phyloP scores from a whole-genome alignment of 1,140 invertebrate species.

The Diuraphis noxia region DNA sequence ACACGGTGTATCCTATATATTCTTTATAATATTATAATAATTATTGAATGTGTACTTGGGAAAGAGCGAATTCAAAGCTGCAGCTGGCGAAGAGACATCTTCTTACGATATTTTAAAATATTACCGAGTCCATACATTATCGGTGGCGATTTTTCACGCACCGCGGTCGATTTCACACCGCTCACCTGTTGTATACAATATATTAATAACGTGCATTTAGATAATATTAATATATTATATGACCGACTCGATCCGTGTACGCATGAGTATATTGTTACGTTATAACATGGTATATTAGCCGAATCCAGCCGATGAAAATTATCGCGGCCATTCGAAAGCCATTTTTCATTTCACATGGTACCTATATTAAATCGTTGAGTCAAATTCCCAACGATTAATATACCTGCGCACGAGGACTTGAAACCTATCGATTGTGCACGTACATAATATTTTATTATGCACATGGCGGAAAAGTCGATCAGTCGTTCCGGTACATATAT shows the following conservation, averaged over 20 bases:
- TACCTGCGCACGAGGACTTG: neutral
- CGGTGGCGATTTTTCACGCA: neutral
- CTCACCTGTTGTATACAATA: neutral
- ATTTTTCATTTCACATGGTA: neutral
- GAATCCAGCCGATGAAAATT: neutral
- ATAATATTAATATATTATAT: neutral
- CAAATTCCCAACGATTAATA: neutral
- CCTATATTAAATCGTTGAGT: neutral
- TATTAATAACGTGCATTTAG: neutral
- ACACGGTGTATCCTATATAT: no score
- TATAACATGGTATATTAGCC: neutral
- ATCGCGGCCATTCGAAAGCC: neutral
- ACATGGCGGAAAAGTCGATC: no score
- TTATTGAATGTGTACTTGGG: neutral
- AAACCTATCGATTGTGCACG: neutral
- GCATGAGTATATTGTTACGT: neutral
- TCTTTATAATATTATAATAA: no score
- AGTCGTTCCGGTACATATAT: no score
- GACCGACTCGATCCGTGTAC: neutral
- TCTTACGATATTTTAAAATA: neutral
- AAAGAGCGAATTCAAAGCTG: neutral
- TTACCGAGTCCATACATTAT: neutral
- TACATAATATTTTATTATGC: neutral
- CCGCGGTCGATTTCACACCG: slow-evolving; percentile 29
- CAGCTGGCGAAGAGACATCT: neutral